Evolutionary conservation across 2,797 vertebrate genomes (phyloP).

Genomic region (Micrastur ruficollis): DNA sequence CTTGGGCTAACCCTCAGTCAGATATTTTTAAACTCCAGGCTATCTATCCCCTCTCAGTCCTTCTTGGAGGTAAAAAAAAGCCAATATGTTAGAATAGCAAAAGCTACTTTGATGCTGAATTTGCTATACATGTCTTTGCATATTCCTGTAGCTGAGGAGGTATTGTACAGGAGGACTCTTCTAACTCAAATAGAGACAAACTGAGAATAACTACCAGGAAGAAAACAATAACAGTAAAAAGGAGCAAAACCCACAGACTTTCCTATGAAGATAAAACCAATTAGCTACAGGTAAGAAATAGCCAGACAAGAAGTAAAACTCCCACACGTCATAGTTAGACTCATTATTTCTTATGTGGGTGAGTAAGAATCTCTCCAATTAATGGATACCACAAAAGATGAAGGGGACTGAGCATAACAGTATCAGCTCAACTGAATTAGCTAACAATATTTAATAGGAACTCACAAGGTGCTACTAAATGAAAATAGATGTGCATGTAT

Average conservation of each 20-base stretch:
- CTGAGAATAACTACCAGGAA: neutral
- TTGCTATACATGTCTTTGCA: neutral
- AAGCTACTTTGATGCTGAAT: neutral
- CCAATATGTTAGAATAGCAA: neutral
- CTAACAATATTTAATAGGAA: neutral
- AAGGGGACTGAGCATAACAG: neutral
- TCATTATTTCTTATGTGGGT: constrained; percentile 3
- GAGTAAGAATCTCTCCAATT: neutral
- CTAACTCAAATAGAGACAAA: neutral
- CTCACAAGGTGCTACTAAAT: neutral
- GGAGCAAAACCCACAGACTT: neutral
- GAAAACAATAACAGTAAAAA: neutral
- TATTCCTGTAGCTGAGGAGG: neutral
- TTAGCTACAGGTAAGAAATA: neutral
- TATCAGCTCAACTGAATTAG: neutral
- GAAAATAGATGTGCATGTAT: neutral
- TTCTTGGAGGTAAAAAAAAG: neutral
- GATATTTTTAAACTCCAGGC: neutral
- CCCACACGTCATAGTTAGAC: neutral
- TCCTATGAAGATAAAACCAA: neutral
- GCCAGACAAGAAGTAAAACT: neutral
- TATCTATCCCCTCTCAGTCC: neutral
- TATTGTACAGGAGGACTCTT: neutral
- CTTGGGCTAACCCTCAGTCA: neutral
- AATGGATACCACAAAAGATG: neutral